Percentiles rank a stretch among this genome's conserved stretches.
These are phyloP conservation scores for Peromyscus maniculatus DNA, from an alignment of 2,113 vertebrate genomes.

Conservation along the genomic window DNA sequence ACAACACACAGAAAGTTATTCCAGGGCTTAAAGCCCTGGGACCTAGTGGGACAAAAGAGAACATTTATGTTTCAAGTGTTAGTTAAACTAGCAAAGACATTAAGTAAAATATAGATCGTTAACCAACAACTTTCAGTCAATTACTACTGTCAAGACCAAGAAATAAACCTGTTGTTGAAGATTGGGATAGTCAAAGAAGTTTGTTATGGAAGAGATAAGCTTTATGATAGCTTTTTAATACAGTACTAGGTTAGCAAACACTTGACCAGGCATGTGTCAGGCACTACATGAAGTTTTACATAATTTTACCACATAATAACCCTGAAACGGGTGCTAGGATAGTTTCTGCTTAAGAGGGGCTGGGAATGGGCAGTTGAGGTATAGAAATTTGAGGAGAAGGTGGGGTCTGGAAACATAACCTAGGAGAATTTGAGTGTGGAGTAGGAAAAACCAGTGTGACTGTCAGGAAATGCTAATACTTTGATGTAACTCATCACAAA, in stretches of 20 bases:
- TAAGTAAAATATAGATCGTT: background rate
- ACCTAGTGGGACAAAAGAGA: background rate
- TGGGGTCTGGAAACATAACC: background rate
- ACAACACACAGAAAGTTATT: background rate
- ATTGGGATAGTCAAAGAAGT: background rate
- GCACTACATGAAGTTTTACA: background rate
- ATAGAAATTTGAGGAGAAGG: background rate
- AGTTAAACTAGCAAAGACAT: slow-evolving; percentile 8
- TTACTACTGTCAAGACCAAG: slow-evolving; percentile 17
- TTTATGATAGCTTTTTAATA: background rate
- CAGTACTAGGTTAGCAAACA: background rate
- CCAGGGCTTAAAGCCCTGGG: background rate
- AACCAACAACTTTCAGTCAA: slow-evolving; percentile 5
- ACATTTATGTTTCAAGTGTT: background rate
- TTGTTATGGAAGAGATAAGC: background rate
- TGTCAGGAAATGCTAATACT: background rate
- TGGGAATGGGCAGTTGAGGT: background rate
- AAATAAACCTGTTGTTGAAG: slow-evolving; percentile 21
- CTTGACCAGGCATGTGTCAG: background rate
- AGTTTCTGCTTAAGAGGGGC: background rate
- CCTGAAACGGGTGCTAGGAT: background rate
- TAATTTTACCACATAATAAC: background rate
- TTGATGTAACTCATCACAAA: background rate
- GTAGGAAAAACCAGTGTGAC: background rate
- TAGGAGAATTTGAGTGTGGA: background rate